These are phyloP conservation scores for Jacana jacana DNA, from an alignment of 2,113 vertebrate species.

Conservation along the genomic window DNA sequence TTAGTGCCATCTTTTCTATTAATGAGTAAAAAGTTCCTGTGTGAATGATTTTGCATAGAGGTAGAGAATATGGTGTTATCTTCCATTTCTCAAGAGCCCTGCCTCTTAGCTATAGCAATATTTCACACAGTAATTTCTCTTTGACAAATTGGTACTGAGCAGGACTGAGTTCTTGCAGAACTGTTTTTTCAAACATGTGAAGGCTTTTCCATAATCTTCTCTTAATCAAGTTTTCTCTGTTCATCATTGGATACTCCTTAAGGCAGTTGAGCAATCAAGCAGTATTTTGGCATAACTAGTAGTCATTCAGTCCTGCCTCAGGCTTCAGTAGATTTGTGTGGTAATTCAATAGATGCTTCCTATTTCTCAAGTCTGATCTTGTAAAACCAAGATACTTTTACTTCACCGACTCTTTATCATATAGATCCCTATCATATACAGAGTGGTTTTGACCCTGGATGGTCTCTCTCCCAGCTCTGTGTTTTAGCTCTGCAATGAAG, in stretches of 20 bases:
- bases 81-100: not conserved
- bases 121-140: not conserved
- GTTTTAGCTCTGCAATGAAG: not conserved
- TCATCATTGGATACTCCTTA: not conserved
- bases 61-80: not conserved
- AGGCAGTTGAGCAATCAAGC: not conserved
- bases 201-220: not conserved
- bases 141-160: not conserved
- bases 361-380: not conserved
- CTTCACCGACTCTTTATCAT: not conserved
- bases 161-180: not conserved
- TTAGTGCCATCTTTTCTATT: not conserved
- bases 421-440: not conserved
- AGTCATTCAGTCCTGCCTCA: not conserved
- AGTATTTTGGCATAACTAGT: not conserved
- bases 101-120: not conserved
- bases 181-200: not conserved
- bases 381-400: not conserved
- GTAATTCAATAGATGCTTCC: not conserved
- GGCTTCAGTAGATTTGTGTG: not conserved
- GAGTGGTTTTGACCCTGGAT: not conserved
- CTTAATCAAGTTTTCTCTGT: not conserved
- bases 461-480: not conserved
- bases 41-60: not conserved
- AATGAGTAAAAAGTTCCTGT: not conserved